A percentile compares a stretch with the other conserved stretches of the same genome.
These are phyloP conservation scores for Pempheris klunzingeri DNA, from an alignment of 2,797 vertebrate genomes.

Conservation along the genomic window DNA sequence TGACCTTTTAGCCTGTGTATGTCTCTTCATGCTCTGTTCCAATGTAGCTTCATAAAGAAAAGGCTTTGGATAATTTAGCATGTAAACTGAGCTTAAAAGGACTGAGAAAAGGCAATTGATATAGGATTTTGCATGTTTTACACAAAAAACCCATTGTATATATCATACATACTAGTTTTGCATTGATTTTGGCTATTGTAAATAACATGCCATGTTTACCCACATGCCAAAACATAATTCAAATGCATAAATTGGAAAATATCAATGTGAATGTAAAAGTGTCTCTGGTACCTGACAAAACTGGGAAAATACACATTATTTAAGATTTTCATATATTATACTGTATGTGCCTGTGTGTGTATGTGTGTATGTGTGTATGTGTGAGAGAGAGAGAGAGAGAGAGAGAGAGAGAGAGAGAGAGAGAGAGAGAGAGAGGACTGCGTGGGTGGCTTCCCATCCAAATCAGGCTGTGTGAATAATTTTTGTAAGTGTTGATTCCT, in stretches of 20 bases:
- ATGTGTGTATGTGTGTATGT: not conserved
- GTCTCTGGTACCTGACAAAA: not conserved
- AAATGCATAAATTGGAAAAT: not conserved
- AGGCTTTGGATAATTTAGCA: not conserved
- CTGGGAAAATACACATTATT: not conserved
- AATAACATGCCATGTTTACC: not conserved
- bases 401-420: not conserved
- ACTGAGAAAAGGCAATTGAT: not conserved
- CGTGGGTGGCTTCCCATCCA: conserved; percentile 62
- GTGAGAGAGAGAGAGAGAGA: not conserved
- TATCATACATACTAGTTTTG: not conserved
- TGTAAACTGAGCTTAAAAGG: not conserved
- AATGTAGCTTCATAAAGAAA: not conserved
- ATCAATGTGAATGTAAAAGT: not conserved
- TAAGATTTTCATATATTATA: not conserved
- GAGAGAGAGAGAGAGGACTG: too few species aligned
- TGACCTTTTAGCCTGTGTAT: conserved; percentile 17
- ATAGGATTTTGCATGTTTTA: not conserved
- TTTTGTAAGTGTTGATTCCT: conserved; percentile 34
- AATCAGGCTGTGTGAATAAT: conserved; percentile 50
- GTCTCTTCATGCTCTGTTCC: not conserved
- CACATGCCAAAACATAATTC: not conserved
- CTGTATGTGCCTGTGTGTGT: not conserved
- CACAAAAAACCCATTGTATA: not conserved
- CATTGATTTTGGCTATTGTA: not conserved